A percentile compares a stretch with the other conserved stretches of the same genome.
Conservation (phyloP, 2,797 vertebrate genomes). For the Gymnopithys bicolor region DNA sequence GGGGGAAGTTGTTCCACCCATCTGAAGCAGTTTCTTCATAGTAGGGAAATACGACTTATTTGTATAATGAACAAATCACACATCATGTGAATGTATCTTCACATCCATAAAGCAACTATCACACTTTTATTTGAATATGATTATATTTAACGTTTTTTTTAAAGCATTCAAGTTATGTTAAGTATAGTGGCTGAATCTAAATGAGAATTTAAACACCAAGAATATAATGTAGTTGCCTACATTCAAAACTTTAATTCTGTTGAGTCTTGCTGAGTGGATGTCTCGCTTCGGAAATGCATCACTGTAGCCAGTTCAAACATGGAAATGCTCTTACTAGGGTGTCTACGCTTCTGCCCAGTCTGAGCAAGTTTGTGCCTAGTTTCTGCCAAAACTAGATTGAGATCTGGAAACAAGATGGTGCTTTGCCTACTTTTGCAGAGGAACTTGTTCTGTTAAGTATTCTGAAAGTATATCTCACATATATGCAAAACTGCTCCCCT, state of each 20-base stretch:
- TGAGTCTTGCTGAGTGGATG: not conserved
- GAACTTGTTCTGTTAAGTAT: constrained; percentile 37
- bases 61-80: not conserved
- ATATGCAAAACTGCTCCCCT: constrained; percentile 12
- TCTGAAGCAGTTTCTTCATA: constrained; percentile 33
- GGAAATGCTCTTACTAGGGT: constrained; percentile 19
- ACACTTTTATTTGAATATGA: constrained; percentile 13
- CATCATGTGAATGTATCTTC: not conserved
- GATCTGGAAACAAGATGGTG: constrained; percentile 20
- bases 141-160: not conserved
- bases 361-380: constrained; percentile 34
- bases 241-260: not conserved
- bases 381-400: constrained; percentile 42
- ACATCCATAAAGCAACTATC: not conserved
- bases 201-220: not conserved
- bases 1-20: not conserved
- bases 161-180: not conserved
- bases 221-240: not conserved
- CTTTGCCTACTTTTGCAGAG: constrained; percentile 41
- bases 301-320: not conserved
- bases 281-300: not conserved
- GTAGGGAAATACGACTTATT: constrained; percentile 28
- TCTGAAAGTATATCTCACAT: not conserved
- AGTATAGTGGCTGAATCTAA: not conserved
- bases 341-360: constrained; percentile 54